Percentiles rank a stretch among this genome's conserved stretches.
These are phyloP conservation scores for Dendrolimus pini DNA, from an alignment of 2,888 invertebrate species.

Conservation along the genomic window DNA sequence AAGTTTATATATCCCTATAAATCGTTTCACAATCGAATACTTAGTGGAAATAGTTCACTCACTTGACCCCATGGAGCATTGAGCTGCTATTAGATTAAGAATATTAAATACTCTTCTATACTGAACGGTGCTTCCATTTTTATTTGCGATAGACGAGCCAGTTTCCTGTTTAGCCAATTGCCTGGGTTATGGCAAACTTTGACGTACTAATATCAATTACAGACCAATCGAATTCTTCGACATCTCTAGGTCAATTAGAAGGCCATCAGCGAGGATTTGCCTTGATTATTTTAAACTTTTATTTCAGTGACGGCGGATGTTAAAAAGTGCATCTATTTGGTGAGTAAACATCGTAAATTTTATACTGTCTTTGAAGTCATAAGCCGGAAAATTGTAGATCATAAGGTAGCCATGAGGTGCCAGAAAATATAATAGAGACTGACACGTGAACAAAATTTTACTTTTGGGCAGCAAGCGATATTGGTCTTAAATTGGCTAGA, in stretches of 20 bases:
- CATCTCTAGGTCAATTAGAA: slow-evolving; percentile 53
- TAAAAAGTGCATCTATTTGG: slow-evolving; percentile 46
- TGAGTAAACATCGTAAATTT: slow-evolving; percentile 46
- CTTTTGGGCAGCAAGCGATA: too few species aligned
- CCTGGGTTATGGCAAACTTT: slow-evolving; percentile 20
- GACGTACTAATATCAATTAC: slow-evolving; percentile 31
- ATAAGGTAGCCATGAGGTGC: slow-evolving; percentile 7
- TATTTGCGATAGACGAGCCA: slow-evolving; percentile 19
- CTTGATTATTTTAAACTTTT: slow-evolving; percentile 49
- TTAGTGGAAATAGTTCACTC: too few species aligned
- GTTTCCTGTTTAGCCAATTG: slow-evolving; percentile 28
- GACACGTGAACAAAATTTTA: not conserved
- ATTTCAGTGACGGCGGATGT: slow-evolving; percentile 33
- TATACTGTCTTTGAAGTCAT: slow-evolving; percentile 37
- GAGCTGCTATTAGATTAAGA: not conserved
- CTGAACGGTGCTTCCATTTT: not conserved
- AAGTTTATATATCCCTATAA: too few species aligned
- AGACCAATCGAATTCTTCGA: slow-evolving; percentile 37
- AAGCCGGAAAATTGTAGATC: slow-evolving; percentile 17
- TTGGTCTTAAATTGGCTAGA: too few species aligned
- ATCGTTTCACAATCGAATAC: too few species aligned
- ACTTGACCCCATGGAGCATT: too few species aligned
- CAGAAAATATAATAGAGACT: not conserved
- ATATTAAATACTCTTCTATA: not conserved
- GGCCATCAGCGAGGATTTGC: slow-evolving; percentile 37